Percentiles rank a stretch among this genome's conserved stretches.
Conservation (phyloP, 2,113 vertebrate genomes). For the Leptodactylus fuscus region DNA sequence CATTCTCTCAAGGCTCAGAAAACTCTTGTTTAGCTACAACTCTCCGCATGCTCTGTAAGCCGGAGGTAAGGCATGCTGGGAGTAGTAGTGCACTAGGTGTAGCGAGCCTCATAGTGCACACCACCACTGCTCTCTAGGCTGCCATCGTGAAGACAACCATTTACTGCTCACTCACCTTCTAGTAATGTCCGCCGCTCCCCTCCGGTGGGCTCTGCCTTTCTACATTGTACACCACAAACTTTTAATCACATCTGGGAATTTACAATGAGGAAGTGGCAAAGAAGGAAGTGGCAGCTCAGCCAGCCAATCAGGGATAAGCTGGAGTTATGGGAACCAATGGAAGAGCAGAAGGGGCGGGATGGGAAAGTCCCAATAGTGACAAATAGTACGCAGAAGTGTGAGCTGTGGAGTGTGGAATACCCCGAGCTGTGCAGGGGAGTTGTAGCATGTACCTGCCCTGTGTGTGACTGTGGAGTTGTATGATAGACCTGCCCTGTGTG, state of each 20-base stretch:
- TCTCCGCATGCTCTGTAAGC: no score
- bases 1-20: no score
- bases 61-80: no score
- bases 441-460: background rate
- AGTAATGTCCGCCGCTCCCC: background rate
- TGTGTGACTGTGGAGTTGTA: no score
- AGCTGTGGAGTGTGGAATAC: no score
- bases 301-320: slow-evolving; percentile 8
- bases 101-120: no score
- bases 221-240: background rate
- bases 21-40: background rate
- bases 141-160: no score
- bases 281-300: no score
- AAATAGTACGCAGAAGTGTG: background rate
- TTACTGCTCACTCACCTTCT: no score
- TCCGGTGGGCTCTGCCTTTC: background rate
- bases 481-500: background rate
- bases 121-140: no score
- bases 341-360: background rate
- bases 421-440: background rate
- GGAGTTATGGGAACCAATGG: background rate
- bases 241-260: background rate
- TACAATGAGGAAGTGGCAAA: slow-evolving; percentile 48
- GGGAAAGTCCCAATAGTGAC: slow-evolving; percentile 35
- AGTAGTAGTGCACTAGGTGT: no score